Evolutionary conservation across 2,113 vertebrate species (phyloP).

Genomic region (Labrus mixtus): DNA sequence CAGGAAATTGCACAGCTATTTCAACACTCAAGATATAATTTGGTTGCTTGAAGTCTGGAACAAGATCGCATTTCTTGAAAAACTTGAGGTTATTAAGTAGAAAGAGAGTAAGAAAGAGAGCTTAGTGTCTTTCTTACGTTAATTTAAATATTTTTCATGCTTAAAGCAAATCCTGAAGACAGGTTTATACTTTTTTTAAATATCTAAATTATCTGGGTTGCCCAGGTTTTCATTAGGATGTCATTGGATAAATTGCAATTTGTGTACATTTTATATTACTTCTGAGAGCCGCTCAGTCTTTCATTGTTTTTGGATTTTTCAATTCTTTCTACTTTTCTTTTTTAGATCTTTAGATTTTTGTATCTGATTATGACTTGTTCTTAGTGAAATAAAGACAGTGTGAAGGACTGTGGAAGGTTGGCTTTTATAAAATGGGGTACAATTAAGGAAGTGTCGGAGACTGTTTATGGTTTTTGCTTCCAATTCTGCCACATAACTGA

Average conservation of each 20-base stretch:
- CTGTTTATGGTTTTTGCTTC: no score
- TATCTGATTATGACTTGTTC: neutral
- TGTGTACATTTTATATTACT: no score
- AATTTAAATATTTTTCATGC: neutral
- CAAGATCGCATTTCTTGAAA: neutral
- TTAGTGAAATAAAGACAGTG: neutral
- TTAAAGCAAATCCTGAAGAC: neutral
- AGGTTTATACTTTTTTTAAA: neutral
- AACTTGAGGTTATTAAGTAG: neutral
- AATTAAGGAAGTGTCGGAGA: no score
- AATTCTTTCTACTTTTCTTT: no score
- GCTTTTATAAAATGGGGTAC: no score
- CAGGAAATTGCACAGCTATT: slow-evolving; percentile 30
- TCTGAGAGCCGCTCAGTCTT: neutral
- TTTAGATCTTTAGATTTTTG: no score
- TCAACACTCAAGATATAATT: slow-evolving; percentile 10
- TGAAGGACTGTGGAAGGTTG: no score
- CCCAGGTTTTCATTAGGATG: neutral
- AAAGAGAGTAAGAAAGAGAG: neutral
- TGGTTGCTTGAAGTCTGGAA: neutral
- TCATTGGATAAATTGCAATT: neutral
- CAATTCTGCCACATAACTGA: no score
- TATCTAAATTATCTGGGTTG: neutral
- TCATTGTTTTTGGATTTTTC: neutral
- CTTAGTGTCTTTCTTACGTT: neutral